Evolutionary conservation across 2,888 invertebrate genomes (phyloP).

Genomic region (Megalurothrips usitatus): DNA sequence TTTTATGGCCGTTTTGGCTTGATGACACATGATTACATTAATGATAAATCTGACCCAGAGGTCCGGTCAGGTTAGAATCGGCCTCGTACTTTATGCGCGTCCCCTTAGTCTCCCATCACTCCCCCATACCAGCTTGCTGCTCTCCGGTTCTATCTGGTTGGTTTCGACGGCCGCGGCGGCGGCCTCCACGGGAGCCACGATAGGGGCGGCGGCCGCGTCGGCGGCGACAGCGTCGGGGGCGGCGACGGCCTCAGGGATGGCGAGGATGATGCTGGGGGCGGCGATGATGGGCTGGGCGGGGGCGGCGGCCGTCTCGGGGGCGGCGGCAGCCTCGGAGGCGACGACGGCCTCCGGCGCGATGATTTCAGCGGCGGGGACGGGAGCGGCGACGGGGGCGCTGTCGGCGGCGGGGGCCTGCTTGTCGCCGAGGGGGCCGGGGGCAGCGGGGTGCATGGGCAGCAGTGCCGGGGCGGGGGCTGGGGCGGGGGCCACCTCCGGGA

Average conservation of each 20-base stretch:
- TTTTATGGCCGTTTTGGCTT: no score
- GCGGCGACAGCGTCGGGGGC: background rate
- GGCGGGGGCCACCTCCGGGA: background rate
- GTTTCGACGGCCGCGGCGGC: constrained; percentile 35
- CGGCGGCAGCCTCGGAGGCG: background rate
- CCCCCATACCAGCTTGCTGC: background rate
- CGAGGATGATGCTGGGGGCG: background rate
- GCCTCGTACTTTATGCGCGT: no score
- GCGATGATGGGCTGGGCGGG: background rate
- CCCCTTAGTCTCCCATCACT: no score
- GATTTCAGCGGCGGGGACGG: constrained; percentile 21
- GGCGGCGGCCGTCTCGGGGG: background rate
- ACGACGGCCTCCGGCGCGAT: background rate
- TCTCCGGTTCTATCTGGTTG: background rate
- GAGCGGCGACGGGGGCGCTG: background rate
- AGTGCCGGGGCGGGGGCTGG: background rate
- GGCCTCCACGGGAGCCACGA: background rate
- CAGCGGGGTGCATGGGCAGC: constrained; percentile 2
- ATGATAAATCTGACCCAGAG: no score
- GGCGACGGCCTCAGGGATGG: background rate
- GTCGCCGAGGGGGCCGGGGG: background rate
- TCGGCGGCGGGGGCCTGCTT: constrained; percentile 9
- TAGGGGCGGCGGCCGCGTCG: background rate
- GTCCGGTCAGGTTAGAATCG: no score
- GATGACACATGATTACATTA: no score